phyloP scores from a whole-genome alignment of 1,140 invertebrate genomes.

The Euura lappo region DNA sequence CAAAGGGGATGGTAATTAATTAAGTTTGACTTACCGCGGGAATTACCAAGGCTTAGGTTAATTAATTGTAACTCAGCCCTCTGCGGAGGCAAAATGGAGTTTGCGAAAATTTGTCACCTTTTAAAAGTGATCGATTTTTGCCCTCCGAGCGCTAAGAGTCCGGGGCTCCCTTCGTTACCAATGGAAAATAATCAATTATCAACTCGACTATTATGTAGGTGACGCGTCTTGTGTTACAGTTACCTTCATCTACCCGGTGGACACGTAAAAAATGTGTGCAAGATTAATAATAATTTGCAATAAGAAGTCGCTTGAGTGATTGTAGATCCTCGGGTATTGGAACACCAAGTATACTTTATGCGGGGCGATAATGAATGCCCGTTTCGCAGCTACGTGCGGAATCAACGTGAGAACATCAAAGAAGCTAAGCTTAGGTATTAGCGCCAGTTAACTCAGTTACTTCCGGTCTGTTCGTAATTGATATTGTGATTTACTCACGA shows the following conservation, averaged over 20 bases:
- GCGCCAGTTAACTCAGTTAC: not conserved
- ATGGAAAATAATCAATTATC: conserved; percentile 3
- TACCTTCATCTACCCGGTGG: no score
- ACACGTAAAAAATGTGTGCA: no score
- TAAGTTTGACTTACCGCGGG: conserved; percentile 57
- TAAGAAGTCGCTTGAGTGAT: no score
- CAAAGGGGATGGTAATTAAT: conserved; percentile 50
- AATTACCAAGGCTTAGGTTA: conserved; percentile 54
- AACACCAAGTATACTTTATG: not conserved
- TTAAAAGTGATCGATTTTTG: conserved; percentile 36
- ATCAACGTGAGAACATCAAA: not conserved
- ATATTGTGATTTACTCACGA: not conserved
- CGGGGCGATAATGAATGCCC: not conserved
- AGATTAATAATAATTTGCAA: no score
- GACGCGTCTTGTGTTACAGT: no score
- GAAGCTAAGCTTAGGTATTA: not conserved
- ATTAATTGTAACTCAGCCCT: conserved; percentile 55
- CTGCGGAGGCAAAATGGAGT: conserved; percentile 26
- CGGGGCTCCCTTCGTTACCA: conserved; percentile 33
- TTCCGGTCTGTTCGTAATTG: not conserved
- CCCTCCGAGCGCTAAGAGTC: conserved; percentile 25
- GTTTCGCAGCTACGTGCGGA: not conserved
- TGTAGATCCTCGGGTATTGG: no score
- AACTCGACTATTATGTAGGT: not conserved
- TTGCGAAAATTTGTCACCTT: conserved; percentile 55